These are phyloP conservation scores for Charadrius vociferus DNA, from an alignment of 2,113 vertebrate genomes.

Conservation along the genomic window DNA sequence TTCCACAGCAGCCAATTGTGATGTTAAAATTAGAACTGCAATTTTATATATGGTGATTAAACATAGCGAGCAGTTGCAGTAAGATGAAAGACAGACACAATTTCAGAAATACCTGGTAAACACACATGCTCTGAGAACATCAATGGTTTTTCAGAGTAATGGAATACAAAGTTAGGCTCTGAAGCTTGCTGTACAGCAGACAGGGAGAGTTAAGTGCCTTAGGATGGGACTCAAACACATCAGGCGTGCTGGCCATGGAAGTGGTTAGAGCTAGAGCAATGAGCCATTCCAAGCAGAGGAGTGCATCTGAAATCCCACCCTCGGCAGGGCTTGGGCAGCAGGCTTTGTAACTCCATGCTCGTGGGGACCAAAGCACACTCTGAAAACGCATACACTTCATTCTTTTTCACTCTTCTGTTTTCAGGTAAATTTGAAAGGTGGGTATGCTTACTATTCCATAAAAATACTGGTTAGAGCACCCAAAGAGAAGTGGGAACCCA, in stretches of 20 bases:
- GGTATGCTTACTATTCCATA: not conserved
- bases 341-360: not conserved
- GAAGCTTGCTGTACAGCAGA: not conserved
- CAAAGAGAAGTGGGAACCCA: not conserved
- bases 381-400: not conserved
- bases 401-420: not conserved
- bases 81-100: not conserved
- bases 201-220: not conserved
- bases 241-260: not conserved
- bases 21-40: slow-evolving; percentile 36
- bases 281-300: not conserved
- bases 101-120: slow-evolving; percentile 17
- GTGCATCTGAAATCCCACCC: not conserved
- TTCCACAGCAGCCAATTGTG: not conserved
- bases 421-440: not conserved
- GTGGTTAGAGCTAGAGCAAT: not conserved
- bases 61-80: not conserved
- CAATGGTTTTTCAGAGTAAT: not conserved
- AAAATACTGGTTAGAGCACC: not conserved
- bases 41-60: not conserved
- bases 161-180: not conserved
- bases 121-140: not conserved
- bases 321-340: not conserved
- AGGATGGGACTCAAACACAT: not conserved
- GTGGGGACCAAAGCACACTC: not conserved